A percentile compares a stretch with the other conserved stretches of the same genome.
Evolutionary conservation across 2,113 vertebrate genomes (phyloP).

Genomic region (Rhea pennata): DNA sequence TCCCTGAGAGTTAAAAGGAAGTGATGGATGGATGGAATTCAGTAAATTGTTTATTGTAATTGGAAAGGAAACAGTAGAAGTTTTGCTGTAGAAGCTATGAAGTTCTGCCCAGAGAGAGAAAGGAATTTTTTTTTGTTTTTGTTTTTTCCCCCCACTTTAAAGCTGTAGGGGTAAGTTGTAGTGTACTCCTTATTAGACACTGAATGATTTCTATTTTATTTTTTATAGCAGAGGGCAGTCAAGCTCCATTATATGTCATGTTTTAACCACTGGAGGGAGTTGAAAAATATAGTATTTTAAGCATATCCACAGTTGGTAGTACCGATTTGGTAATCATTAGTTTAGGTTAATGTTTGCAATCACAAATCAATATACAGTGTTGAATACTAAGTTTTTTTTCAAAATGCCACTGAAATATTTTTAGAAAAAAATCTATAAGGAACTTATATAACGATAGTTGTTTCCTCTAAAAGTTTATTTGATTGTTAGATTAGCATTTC

Average conservation of each 20-base stretch:
- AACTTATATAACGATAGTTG: background rate
- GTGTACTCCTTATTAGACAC: background rate
- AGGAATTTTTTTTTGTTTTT: background rate
- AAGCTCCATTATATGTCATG: background rate
- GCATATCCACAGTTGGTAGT: background rate
- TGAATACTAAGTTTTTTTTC: background rate
- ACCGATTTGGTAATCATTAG: background rate
- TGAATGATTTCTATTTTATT: background rate
- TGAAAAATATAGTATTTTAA: background rate
- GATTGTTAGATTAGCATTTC: background rate
- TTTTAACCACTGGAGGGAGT: conserved; percentile 64
- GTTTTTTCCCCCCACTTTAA: background rate
- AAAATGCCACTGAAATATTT: background rate
- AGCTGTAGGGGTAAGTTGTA: background rate
- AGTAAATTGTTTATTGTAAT: background rate
- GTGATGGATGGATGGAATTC: background rate
- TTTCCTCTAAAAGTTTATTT: background rate
- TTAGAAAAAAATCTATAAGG: background rate
- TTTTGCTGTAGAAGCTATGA: background rate
- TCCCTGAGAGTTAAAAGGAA: background rate
- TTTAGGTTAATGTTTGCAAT: background rate
- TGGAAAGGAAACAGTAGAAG: background rate
- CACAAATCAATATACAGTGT: background rate
- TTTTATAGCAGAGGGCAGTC: background rate
- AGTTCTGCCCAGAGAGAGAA: background rate